Base-by-base conservation (phyloP, 1,140 invertebrate genomes). In the Zaprionus camerounensis region DNA sequence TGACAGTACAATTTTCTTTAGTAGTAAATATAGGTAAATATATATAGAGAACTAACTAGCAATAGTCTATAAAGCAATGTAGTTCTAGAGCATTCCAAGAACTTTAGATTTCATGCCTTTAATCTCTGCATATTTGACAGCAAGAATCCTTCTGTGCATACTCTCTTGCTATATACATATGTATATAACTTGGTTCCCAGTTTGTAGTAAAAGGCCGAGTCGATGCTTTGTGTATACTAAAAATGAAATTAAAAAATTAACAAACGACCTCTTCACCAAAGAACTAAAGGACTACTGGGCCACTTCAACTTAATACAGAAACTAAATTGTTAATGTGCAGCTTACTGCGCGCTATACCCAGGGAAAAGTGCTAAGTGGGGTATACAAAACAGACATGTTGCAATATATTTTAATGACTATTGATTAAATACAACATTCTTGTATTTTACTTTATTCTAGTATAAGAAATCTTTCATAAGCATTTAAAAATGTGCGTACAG, bases 211-310 rank as follows among this genome's bases (percentile, higher is more conserved):
- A 66, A 31, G 36, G 24, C n/a, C 34, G 9, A 65, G 20, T 55
- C 34, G 63, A 81, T 56, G 81, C 81, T 83, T 83, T 83, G 81
- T 83, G 81, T 68, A 83, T 80, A 70, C 62, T 80, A 64, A 82
- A 83, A 83, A 63, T 44, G 63, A 66, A 82, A 82, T 79, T 75
- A 79, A 41, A 53, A 36, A 44, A 66, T 28, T n/a, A 28, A 65
- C 34, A 11, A 46, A n/a, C 51, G 15, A n/a, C 51, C 51, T 56
- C 51, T 65, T 55, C 9, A 38, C 34, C 22, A 26, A 20, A 36
- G 20, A 51, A 26, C 51, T 22, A 36, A 31, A 31, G 26, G 53
- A 28, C 53, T 28, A 44, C 71, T 56, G 59, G 49, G 34, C 46
- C 69, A 71, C 62, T 72, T 68, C 56, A 73, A 59, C 38, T 53